These are phyloP conservation scores for Allygus modestus DNA, from an alignment of 2,888 invertebrate genomes.

Conservation along the genomic window DNA sequence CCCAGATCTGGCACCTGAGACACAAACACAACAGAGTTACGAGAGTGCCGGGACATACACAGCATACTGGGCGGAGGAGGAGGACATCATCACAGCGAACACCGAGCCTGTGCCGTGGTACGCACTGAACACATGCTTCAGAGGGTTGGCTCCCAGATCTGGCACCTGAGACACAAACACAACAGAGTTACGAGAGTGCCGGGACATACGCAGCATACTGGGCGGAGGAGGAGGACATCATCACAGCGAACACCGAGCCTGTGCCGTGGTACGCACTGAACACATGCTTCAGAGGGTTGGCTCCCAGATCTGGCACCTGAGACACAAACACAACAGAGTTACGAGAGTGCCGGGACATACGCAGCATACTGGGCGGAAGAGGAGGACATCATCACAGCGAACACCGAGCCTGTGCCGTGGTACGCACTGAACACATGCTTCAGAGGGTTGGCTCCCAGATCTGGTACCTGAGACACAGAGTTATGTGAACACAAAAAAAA, in stretches of 20 bases:
- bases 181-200: constrained; percentile 78
- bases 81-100: constrained; percentile 78
- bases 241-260: constrained; percentile 79
- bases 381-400: constrained; percentile 77
- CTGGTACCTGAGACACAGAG: constrained; percentile 71
- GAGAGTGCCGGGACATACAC: constrained; percentile 83
- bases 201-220: constrained; percentile 83
- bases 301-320: constrained; percentile 72
- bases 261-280: constrained; percentile 81
- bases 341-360: constrained; percentile 83
- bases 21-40: constrained; percentile 78
- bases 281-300: constrained; percentile 75
- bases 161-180: constrained; percentile 71
- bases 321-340: constrained; percentile 71
- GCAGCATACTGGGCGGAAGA: constrained; percentile 75
- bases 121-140: constrained; percentile 78
- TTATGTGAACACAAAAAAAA: too few relatives aligned
- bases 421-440: constrained; percentile 79
- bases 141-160: constrained; percentile 69
- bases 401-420: constrained; percentile 80
- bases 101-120: constrained; percentile 81
- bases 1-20: constrained; percentile 72
- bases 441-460: constrained; percentile 71
- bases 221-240: constrained; percentile 73
- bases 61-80: constrained; percentile 73